Base-by-base conservation (phyloP, 1,140 invertebrate species). In the Glossosoma conforme region DNA sequence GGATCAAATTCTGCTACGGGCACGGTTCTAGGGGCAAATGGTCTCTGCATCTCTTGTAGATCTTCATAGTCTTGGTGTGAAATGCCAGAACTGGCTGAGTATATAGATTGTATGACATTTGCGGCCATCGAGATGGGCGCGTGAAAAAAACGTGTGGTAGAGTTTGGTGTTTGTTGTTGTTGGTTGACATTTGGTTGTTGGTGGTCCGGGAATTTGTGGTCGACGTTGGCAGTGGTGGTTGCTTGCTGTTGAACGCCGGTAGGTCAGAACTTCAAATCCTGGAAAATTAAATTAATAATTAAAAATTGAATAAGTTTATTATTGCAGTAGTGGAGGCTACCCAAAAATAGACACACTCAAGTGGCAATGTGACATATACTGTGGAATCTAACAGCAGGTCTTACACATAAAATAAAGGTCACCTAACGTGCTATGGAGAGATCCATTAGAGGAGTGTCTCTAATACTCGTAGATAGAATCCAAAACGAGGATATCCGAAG, bases 221-320 rank as follows among this genome's bases (percentile, higher is more conserved):
- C n/a, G n/a, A n/a, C n/a, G n/a, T n/a, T n/a, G n/a, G n/a, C n/a
- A n/a, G n/a, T n/a, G n/a, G n/a, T n/a, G n/a, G n/a, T n/a, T n/a
- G n/a, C n/a, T n/a, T n/a, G n/a, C n/a, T n/a, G 66, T 66, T 54
- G 63, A 11, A 36, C 40, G 24, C 18, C 53, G 65, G 44, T 62
- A 61, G 75, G 76, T 80, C 75, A 79, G 73, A 79, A 80, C 61
- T 78, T 78, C 60, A 80, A 61, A 56, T 78, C 77, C 70, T 72
- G 62, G 20, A 50, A 52, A 37, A 43, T 13, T 8, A 20, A 37
- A 47, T 15, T 36, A 51, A 33, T 50, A 32, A 33, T 6, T 15
- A 40, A 15, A 48, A 54, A 41, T 50, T 5, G 20, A 25, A 43
- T 43, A n/a, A n/a, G n/a, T n/a, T n/a, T n/a, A n/a, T n/a, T n/a